Percentiles rank a stretch among this genome's conserved stretches.
phyloP scores from a whole-genome alignment of 2,888 invertebrate genomes.

The Cyrtodaria siliqua region DNA sequence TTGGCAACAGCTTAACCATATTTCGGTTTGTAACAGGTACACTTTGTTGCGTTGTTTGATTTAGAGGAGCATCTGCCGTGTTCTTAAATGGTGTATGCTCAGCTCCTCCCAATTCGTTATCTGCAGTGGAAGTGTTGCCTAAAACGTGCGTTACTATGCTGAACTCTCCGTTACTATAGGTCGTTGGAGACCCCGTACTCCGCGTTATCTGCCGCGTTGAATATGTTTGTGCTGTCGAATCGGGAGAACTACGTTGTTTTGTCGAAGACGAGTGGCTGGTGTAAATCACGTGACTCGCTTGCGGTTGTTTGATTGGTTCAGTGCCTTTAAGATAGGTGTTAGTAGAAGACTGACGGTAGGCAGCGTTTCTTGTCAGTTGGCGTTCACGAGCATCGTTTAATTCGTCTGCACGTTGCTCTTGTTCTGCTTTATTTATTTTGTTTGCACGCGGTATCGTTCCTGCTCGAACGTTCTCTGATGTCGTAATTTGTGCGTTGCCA shows the following conservation, averaged over 20 bases:
- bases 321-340: background rate
- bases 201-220: constrained; percentile 22
- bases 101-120: background rate
- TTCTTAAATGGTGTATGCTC: background rate
- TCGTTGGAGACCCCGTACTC: background rate
- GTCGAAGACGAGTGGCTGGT: constrained; percentile 15
- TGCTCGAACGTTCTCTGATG: background rate
- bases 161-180: background rate
- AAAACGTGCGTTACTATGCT: background rate
- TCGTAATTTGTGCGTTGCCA: background rate
- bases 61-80: too few species aligned
- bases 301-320: background rate
- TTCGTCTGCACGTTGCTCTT: background rate
- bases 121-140: constrained; percentile 1
- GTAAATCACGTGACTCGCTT: constrained; percentile 33
- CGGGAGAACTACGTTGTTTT: background rate
- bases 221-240: constrained; percentile 1
- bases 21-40: too few species aligned
- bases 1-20: background rate
- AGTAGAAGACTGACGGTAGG: background rate
- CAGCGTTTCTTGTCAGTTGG: background rate
- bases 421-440: background rate
- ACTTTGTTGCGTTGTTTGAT: too few species aligned
- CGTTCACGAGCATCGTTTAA: background rate
- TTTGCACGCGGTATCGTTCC: too few species aligned